phyloP scores from a whole-genome alignment of 2,113 vertebrate genomes.

The Panurus biarmicus region DNA sequence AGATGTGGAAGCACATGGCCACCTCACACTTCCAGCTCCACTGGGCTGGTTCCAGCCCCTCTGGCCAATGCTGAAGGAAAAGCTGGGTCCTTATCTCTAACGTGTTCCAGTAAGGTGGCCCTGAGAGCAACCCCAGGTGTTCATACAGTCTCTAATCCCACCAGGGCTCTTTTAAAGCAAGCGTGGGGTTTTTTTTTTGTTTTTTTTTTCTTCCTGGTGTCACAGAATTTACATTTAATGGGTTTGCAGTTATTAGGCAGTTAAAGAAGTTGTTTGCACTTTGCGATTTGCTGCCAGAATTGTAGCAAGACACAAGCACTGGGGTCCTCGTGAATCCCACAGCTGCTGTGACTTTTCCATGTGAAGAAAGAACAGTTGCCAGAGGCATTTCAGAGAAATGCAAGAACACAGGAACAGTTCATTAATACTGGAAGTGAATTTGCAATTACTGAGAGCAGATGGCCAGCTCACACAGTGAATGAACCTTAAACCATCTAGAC shows the following conservation, averaged over 20 bases:
- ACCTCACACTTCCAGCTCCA: background rate
- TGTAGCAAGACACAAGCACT: conserved; percentile 23
- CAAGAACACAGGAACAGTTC: conserved; percentile 46
- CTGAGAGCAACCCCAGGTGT: conserved; percentile 51
- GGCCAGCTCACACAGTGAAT: conserved; percentile 35
- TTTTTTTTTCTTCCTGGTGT: conserved; percentile 14
- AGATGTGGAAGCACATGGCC: background rate
- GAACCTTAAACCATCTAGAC: conserved; percentile 9
- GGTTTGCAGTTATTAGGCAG: conserved; percentile 51
- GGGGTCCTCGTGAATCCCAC: conserved; percentile 50
- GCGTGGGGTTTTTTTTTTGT: background rate
- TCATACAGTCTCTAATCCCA: conserved; percentile 45
- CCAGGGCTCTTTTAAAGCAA: conserved; percentile 48
- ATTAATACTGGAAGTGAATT: conserved; percentile 54
- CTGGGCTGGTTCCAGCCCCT: background rate
- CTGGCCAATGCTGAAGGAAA: background rate
- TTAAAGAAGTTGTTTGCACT: conserved; percentile 49
- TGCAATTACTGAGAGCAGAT: conserved; percentile 54
- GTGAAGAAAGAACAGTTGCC: conserved; percentile 41
- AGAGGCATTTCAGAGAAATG: conserved; percentile 48
- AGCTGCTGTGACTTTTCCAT: conserved; percentile 59
- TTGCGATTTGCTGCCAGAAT: conserved; percentile 23
- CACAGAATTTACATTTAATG: conserved; percentile 62
- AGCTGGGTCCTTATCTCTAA: background rate
- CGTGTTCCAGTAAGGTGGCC: background rate